phyloP scores from a whole-genome alignment of 2,797 vertebrate species.

The Lithobates sylvaticus region DNA sequence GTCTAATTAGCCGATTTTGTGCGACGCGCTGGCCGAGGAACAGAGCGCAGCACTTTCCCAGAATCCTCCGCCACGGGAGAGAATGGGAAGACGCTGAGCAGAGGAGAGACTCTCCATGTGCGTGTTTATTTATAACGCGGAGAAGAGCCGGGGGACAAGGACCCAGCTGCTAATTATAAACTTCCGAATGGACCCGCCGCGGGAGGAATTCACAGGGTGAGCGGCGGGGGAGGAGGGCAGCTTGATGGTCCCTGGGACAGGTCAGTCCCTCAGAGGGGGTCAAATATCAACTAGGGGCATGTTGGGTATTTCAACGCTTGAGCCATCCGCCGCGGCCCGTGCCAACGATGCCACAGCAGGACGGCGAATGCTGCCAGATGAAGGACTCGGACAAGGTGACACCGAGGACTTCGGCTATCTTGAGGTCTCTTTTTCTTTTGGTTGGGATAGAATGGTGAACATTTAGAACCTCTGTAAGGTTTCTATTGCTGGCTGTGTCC shows the following conservation, averaged over 20 bases:
- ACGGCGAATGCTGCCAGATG: no score
- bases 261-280: background rate
- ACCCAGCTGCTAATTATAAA: conserved; percentile 29
- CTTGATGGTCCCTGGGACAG: background rate
- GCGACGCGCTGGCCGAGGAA: background rate
- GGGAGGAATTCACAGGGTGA: background rate
- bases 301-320: no score
- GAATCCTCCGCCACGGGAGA: background rate
- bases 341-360: no score
- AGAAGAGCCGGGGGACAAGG: background rate
- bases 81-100: conserved; percentile 6
- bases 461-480: no score
- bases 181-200: background rate
- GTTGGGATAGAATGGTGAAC: no score
- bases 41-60: background rate
- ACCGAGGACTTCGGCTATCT: no score
- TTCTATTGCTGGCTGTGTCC: no score
- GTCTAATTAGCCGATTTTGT: background rate
- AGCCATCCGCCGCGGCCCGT: no score
- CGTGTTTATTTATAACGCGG: conserved; percentile 45
- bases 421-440: no score
- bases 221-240: background rate
- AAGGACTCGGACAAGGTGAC: no score
- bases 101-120: conserved; percentile 3
- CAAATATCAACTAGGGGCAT: background rate